Conservation (phyloP, 2,113 vertebrate species). For the Balaeniceps rex region DNA sequence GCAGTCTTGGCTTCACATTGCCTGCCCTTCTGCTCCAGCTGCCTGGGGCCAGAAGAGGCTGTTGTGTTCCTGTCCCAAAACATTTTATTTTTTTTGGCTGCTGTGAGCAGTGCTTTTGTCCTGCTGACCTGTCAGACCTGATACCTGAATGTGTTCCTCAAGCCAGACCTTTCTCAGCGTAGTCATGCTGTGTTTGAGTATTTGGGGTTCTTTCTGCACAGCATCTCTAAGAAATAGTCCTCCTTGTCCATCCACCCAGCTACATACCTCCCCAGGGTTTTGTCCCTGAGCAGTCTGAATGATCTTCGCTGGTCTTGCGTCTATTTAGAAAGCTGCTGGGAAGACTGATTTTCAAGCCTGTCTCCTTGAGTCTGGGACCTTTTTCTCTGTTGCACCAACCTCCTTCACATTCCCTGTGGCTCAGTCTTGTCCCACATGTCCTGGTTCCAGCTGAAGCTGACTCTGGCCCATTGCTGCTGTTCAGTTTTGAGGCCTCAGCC, state of each 20-base stretch:
- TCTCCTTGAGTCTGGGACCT: not conserved
- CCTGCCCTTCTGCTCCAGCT: not conserved
- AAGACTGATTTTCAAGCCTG: not conserved
- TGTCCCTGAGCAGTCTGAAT: not conserved
- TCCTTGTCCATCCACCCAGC: not conserved
- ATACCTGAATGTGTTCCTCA: not conserved
- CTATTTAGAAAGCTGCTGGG: not conserved
- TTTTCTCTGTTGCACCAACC: not conserved
- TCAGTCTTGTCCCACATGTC: accelerated
- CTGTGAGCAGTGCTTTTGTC: not conserved
- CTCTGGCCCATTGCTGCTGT: not conserved
- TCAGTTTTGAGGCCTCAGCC: not conserved
- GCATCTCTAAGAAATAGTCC: not conserved
- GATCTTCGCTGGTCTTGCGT: not conserved
- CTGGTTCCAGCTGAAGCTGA: not conserved
- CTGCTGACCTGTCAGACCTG: not conserved
- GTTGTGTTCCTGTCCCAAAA: not conserved
- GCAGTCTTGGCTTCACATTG: not conserved
- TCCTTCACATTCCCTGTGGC: not conserved
- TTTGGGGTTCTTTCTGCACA: not conserved
- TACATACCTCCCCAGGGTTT: not conserved
- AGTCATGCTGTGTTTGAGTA: not conserved
- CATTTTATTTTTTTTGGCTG: not conserved
- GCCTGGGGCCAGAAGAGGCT: not conserved
- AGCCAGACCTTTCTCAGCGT: not conserved